Conservation (phyloP, 2,888 invertebrate species). For the Buathra laborator region DNA sequence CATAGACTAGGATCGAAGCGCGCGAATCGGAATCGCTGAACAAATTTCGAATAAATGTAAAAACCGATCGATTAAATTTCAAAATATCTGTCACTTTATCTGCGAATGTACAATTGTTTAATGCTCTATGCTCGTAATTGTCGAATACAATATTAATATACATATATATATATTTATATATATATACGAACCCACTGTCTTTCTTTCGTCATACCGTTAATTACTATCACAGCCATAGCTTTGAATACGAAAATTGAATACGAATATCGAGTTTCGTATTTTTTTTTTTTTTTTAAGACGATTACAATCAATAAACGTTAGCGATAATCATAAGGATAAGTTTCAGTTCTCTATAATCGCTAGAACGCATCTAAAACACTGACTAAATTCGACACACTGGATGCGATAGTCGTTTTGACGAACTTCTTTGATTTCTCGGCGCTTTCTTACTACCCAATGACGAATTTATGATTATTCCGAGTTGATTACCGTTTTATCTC, state of each 20-base stretch:
- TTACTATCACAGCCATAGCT: slow-evolving; percentile 85
- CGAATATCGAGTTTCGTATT: slow-evolving; percentile 83
- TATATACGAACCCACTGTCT: slow-evolving; percentile 56
- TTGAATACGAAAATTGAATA: slow-evolving; percentile 83
- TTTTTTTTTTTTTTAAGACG: slow-evolving; percentile 73
- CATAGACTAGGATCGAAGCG: slow-evolving; percentile 36
- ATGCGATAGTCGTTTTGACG: slow-evolving; percentile 60
- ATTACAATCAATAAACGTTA: slow-evolving; percentile 80
- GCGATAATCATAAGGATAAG: slow-evolving; percentile 80
- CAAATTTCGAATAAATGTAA: slow-evolving; percentile 54
- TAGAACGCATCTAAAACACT: slow-evolving; percentile 63
- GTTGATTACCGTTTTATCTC: slow-evolving; percentile 29
- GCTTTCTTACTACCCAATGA: not conserved
- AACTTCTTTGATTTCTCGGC: slow-evolving; percentile 27
- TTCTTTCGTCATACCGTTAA: slow-evolving; percentile 77
- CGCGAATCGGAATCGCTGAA: slow-evolving; percentile 17
- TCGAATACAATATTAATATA: slow-evolving; percentile 66
- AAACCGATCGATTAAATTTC: slow-evolving; percentile 50
- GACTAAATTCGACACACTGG: slow-evolving; percentile 63
- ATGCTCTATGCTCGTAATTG: slow-evolving; percentile 68
- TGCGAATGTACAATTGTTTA: slow-evolving; percentile 63
- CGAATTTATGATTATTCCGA: slow-evolving; percentile 18
- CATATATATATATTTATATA: slow-evolving; percentile 44
- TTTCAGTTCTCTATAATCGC: slow-evolving; percentile 73
- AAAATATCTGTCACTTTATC: slow-evolving; percentile 69